Percentiles rank a stretch among this genome's conserved stretches.
Evolutionary conservation across 2,797 vertebrate genomes (phyloP).

Genomic region (Neostethus bicornis): DNA sequence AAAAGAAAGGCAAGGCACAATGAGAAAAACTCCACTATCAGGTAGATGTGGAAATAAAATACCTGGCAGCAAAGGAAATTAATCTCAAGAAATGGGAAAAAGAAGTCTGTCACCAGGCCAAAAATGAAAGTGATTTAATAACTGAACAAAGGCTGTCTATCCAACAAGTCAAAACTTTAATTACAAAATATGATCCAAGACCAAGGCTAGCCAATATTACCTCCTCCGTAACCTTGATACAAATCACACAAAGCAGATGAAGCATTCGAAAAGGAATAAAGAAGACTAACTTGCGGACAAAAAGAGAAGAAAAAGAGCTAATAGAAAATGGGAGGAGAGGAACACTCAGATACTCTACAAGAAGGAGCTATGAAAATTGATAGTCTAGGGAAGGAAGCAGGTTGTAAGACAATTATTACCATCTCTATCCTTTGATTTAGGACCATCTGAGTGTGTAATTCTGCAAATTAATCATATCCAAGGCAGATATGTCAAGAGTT

Average conservation of each 20-base stretch:
- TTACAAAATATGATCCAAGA: conserved; percentile 70
- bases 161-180: conserved; percentile 72
- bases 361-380: conserved; percentile 71
- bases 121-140: conserved; percentile 69
- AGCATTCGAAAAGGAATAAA: conserved; percentile 59
- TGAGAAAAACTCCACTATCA: conserved; percentile 61
- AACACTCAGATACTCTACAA: conserved; percentile 38
- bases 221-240: conserved; percentile 68
- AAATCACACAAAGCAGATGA: conserved; percentile 73
- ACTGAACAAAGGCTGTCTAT: conserved; percentile 65
- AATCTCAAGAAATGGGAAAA: conserved; percentile 33
- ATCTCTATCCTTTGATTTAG: conserved; percentile 75
- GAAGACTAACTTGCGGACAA: conserved; percentile 11
- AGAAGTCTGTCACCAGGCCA: conserved; percentile 55
- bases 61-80: conserved; percentile 47
- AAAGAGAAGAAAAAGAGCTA: conserved; percentile 10
- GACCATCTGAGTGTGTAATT: conserved; percentile 65
- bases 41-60: conserved; percentile 45
- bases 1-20: conserved; percentile 51
- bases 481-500: conserved; percentile 56
- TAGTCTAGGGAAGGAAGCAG: conserved; percentile 73
- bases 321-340: conserved; percentile 22
- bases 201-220: conserved; percentile 60
- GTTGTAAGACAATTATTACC: conserved; percentile 76
- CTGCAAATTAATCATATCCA: conserved; percentile 71